These are phyloP conservation scores for Eleutherodactylus coqui DNA, from an alignment of 2,797 vertebrate species.

Conservation along the genomic window DNA sequence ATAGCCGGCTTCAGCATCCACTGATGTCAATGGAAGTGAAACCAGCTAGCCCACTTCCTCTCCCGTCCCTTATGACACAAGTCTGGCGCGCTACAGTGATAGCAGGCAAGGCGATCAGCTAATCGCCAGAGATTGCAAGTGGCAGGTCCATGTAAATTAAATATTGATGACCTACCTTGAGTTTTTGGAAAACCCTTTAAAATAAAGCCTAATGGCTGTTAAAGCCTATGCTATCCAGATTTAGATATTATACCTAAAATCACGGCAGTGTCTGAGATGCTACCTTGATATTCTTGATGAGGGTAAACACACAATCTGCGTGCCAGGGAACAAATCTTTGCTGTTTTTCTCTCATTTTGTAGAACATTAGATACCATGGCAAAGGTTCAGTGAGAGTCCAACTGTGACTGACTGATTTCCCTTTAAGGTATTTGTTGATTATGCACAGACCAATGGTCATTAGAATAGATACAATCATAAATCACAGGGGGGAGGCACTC, in stretches of 20 bases:
- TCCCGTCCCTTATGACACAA: no score
- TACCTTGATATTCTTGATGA: background rate
- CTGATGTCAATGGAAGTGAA: no score
- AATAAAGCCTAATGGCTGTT: background rate
- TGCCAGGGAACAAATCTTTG: background rate
- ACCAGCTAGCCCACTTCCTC: no score
- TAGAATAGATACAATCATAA: background rate
- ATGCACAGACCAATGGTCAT: background rate
- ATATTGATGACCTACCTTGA: no score
- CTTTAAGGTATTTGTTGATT: background rate
- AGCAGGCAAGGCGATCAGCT: no score
- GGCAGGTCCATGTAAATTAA: no score
- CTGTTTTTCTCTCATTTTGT: background rate
- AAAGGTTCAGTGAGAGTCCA: background rate
- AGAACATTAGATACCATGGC: background rate
- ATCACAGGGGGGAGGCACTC: no score
- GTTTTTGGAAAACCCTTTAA: no score
- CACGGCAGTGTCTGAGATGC: background rate
- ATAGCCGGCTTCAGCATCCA: no score
- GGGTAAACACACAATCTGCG: background rate
- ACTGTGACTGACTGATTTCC: background rate
- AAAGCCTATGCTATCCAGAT: background rate
- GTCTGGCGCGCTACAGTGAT: no score
- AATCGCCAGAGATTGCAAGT: no score
- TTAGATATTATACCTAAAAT: conserved; percentile 1